Base-by-base conservation (phyloP, 2,888 invertebrate species). In the Amblyjoppa proteus region DNA sequence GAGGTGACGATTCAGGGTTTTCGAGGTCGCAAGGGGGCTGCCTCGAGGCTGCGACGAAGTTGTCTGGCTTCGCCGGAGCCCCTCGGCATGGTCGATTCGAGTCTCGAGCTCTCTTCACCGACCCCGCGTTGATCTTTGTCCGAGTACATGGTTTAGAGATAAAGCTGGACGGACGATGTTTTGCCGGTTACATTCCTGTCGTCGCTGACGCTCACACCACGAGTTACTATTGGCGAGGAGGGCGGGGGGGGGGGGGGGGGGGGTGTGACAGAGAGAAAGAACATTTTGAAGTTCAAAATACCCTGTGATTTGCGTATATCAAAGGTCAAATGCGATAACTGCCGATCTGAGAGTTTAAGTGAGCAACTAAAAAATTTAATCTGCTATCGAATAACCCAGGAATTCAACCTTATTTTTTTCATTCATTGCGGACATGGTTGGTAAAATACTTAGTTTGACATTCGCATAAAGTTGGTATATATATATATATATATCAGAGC, bases 21-120 rank as follows among this genome's bases (percentile, higher is more conserved):
- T 28, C 58, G 25, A 13, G 20, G 51, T 38, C 20, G 51, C 66
- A 5, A 58, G 11, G 13, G 13, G 9, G 38, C 45, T 41, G 53
- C 51, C 51, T 38, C 49, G 49, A 25, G 53, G 66, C 38, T 16
- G 66, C 49, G 34, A 41, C 45, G 34, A 45, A 58, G 56, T 69
- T 70, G 78, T 78, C 58, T 78, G 70, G 78, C 78, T 70, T 70
- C 69, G 69, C 70, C 38, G 16, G 41, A 34, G n/a, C 69, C n/a
- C 41, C 69, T 78, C 34, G 64, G 34, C 69, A 28, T 69, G 45
- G 78, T 31, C 56, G 56, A 58, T 45, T 49, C 58, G 69, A 69
- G 69, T 20, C 64, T 16, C 34, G 34, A 31, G 64, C n/a, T n/a
- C 45, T 69, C 69, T 56, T 56, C 68, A 13, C 16, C 38, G 28